These are phyloP conservation scores for Bombyx mandarina DNA, from an alignment of 1,140 invertebrate species.

Conservation along the genomic window DNA sequence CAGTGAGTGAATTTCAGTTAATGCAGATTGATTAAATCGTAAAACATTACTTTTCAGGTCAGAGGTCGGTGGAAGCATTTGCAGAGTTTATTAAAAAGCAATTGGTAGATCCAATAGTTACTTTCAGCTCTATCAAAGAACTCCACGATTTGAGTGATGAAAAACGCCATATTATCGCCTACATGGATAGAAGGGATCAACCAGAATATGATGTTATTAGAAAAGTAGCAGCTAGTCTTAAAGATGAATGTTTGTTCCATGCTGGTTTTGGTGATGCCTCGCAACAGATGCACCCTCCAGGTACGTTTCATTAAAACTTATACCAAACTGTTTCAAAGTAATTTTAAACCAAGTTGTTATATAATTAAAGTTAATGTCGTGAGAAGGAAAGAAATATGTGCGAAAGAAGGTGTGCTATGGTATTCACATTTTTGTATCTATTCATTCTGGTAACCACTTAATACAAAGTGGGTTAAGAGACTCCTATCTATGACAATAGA, in stretches of 20 bases:
- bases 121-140: slow-evolving; percentile 83
- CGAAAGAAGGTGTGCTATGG: too few species aligned
- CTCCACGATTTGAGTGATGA: slow-evolving; percentile 86
- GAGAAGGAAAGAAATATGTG: too few species aligned
- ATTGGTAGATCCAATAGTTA: slow-evolving; percentile 89
- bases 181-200: slow-evolving; percentile 88
- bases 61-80: slow-evolving; percentile 83
- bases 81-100: slow-evolving; percentile 91
- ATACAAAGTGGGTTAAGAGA: too few species aligned
- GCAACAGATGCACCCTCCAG: slow-evolving; percentile 85
- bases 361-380: too few species aligned
- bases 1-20: too few species aligned
- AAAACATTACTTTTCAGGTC: slow-evolving; percentile 42
- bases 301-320: slow-evolving; percentile 26
- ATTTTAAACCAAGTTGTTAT: too few species aligned
- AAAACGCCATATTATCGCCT: slow-evolving; percentile 94
- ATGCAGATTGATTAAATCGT: too few species aligned
- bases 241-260: slow-evolving; percentile 97
- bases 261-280: slow-evolving; percentile 92
- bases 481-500: too few species aligned
- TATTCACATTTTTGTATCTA: too few species aligned
- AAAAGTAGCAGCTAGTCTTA: slow-evolving; percentile 88
- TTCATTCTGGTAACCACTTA: too few species aligned
- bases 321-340: too few species aligned
- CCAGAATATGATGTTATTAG: slow-evolving; percentile 86